These are phyloP conservation scores for Lates japonicus DNA, from an alignment of 2,797 vertebrate genomes.

Conservation along the genomic window DNA sequence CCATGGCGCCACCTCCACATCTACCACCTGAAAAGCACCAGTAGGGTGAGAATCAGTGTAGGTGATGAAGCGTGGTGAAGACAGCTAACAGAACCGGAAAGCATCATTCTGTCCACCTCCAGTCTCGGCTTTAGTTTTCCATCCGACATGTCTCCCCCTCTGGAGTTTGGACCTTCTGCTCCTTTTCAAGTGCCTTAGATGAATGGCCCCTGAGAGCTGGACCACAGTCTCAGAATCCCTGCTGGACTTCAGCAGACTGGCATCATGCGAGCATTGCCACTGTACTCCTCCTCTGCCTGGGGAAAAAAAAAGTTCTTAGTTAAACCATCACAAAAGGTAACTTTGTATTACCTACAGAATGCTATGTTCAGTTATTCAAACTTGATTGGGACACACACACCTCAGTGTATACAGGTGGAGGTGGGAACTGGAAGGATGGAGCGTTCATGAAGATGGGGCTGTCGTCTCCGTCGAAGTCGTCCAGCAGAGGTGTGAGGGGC, in stretches of 20 bases:
- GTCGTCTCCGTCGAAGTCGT: slow-evolving; percentile 91
- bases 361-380: background rate
- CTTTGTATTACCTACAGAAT: background rate
- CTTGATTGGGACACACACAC: slow-evolving; percentile 70
- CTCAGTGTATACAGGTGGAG: slow-evolving; percentile 90
- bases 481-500: slow-evolving; percentile 92
- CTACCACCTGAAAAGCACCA: slow-evolving; percentile 26
- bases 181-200: slow-evolving; percentile 61
- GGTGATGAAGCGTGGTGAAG: slow-evolving; percentile 46
- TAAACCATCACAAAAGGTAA: fast-evolving
- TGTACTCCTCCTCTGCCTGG: slow-evolving; percentile 89
- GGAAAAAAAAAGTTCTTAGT: slow-evolving; percentile 9
- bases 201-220: slow-evolving; percentile 47
- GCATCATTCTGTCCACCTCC: slow-evolving; percentile 25
- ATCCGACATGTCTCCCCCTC: slow-evolving; percentile 16
- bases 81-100: slow-evolving; percentile 41
- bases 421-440: slow-evolving; percentile 89
- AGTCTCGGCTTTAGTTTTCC: background rate
- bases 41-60: slow-evolving; percentile 39
- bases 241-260: slow-evolving; percentile 81
- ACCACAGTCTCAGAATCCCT: slow-evolving; percentile 34
- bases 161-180: slow-evolving; percentile 41
- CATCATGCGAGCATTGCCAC: slow-evolving; percentile 79
- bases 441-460: slow-evolving; percentile 96
- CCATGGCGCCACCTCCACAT: background rate